Percentiles rank a stretch among this genome's conserved stretches.
Conservation (phyloP, 2,888 invertebrate genomes). For the Orthonychiurus folsomi region DNA sequence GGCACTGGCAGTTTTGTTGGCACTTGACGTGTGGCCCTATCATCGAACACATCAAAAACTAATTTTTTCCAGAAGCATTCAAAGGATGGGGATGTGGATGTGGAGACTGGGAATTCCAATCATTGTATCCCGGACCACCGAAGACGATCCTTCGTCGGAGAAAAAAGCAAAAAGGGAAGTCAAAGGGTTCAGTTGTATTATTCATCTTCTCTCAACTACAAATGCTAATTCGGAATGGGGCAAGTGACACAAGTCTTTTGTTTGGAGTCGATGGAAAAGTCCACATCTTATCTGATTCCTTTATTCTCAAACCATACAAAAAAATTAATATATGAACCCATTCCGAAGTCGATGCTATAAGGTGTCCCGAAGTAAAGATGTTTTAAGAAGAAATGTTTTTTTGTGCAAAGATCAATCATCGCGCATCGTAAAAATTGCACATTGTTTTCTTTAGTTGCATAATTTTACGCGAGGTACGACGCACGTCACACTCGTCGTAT, state of each 20-base stretch:
- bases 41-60: slow-evolving; percentile 37
- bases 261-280: neutral
- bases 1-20: slow-evolving; percentile 14
- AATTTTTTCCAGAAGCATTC: slow-evolving; percentile 22
- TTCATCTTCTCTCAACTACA: neutral
- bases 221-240: neutral
- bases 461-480: too few species aligned
- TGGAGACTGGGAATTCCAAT: slow-evolving; percentile 3
- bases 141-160: slow-evolving; percentile 20
- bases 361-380: too few species aligned
- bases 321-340: too few species aligned
- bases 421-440: too few species aligned
- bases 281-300: neutral
- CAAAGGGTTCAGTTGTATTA: neutral
- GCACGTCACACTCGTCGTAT: too few species aligned
- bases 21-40: slow-evolving; percentile 39
- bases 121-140: slow-evolving; percentile 25
- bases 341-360: too few species aligned
- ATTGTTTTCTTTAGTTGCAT: too few species aligned
- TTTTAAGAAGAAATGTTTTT: too few species aligned
- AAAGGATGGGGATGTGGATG: slow-evolving; percentile 13
- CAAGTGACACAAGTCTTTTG: neutral
- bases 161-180: neutral
- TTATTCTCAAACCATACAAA: slow-evolving; percentile 6
- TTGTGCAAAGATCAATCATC: too few species aligned